A percentile compares a stretch with the other conserved stretches of the same genome.
These are phyloP conservation scores for Rhynchotus rufescens DNA, from an alignment of 2,797 vertebrate species.

Conservation along the genomic window DNA sequence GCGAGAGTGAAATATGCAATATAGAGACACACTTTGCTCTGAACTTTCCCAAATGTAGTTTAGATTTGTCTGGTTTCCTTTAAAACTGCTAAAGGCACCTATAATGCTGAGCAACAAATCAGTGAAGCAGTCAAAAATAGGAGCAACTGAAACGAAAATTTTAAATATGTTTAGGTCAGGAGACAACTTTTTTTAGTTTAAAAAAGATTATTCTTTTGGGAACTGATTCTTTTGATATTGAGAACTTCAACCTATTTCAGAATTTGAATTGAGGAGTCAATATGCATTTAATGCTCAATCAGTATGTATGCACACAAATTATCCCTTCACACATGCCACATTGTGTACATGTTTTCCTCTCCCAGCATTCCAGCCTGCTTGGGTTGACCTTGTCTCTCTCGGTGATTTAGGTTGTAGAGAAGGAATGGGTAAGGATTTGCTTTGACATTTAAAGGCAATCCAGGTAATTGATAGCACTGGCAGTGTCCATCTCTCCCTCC, in stretches of 20 bases:
- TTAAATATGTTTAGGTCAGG: accelerated
- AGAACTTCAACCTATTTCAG: background rate
- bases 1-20: accelerated
- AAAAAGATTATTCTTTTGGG: background rate
- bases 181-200: background rate
- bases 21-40: background rate
- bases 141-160: background rate
- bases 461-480: slow-evolving; percentile 83
- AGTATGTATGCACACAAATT: background rate
- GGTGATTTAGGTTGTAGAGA: slow-evolving; percentile 84
- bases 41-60: background rate
- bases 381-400: slow-evolving; percentile 79
- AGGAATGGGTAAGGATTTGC: slow-evolving; percentile 84
- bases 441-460: slow-evolving; percentile 88
- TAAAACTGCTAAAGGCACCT: background rate
- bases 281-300: background rate
- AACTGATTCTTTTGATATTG: background rate
- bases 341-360: background rate
- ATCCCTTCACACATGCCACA: background rate
- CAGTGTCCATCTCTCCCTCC: slow-evolving; percentile 80
- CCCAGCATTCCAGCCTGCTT: slow-evolving; percentile 74
- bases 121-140: background rate
- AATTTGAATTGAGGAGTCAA: accelerated
- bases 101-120: background rate
- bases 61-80: background rate